A percentile compares a stretch with the other conserved stretches of the same genome.
Conservation (phyloP, 1,140 invertebrate species). For the Harpegnathos saltator region DNA sequence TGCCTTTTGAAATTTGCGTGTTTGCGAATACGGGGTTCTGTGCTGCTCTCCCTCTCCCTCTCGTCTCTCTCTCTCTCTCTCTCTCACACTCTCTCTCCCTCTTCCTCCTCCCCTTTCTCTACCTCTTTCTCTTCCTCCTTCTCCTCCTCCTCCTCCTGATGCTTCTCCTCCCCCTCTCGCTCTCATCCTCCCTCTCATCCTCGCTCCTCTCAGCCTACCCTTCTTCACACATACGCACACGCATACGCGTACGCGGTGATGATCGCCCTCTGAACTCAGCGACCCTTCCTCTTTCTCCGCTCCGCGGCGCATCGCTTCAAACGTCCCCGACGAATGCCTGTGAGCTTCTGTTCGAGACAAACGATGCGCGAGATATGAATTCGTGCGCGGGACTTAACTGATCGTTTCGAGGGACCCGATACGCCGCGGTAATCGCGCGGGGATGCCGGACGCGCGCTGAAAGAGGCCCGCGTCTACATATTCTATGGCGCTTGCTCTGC, state of each 20-base stretch:
- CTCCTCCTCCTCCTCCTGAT: constrained; percentile 68
- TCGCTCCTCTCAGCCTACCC: constrained; percentile 26
- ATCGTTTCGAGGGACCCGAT: constrained; percentile 69
- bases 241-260: background rate
- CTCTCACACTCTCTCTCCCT: background rate
- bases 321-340: constrained; percentile 39
- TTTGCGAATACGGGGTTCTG: constrained; percentile 85
- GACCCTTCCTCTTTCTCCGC: constrained; percentile 62
- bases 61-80: constrained; percentile 53
- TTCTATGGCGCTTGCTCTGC: background rate
- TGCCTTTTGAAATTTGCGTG: constrained; percentile 86
- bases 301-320: constrained; percentile 56
- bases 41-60: constrained; percentile 58
- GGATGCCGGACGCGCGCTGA: constrained; percentile 35
- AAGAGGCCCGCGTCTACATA: constrained; percentile 34
- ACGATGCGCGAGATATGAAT: constrained; percentile 83
- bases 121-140: background rate
- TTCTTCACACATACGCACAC: background rate
- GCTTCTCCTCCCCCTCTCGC: background rate
- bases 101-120: constrained; percentile 6
- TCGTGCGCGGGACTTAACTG: constrained; percentile 75
- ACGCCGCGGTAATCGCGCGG: constrained; percentile 37
- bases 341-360: constrained; percentile 78
- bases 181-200: constrained; percentile 27
- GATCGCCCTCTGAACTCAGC: constrained; percentile 27